These are phyloP conservation scores for Atractosteus spatula DNA, from an alignment of 2,113 vertebrate species.

Conservation along the genomic window DNA sequence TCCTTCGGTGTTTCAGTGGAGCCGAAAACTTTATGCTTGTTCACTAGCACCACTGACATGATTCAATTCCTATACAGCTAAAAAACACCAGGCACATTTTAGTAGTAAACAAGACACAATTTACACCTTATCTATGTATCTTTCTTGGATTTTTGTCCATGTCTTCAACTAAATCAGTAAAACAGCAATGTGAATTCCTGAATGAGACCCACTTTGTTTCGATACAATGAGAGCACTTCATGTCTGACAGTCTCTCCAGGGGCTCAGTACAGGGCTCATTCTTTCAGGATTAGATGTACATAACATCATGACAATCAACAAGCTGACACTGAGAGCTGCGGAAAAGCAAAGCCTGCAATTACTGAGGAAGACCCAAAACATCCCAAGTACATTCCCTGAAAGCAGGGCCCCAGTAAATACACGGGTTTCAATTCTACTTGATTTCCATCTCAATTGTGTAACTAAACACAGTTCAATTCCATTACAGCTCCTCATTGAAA, in stretches of 20 bases:
- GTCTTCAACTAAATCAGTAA: not conserved
- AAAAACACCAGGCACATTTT: no score
- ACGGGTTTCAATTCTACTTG: not conserved
- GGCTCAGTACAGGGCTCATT: not conserved
- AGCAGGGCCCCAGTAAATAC: constrained; percentile 5
- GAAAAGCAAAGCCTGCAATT: not conserved
- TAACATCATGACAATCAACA: constrained; percentile 4
- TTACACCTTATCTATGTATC: no score
- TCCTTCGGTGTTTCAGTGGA: no score
- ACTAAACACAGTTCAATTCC: constrained; percentile 1
- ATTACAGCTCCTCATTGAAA: not conserved
- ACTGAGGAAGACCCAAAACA: constrained; percentile 9
- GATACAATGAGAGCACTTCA: constrained; percentile 22
- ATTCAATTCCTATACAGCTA: no score
- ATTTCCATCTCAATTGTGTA: not conserved
- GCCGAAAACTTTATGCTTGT: no score
- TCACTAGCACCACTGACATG: no score
- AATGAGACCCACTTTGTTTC: constrained; percentile 21
- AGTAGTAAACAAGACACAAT: no score
- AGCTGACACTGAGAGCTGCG: not conserved
- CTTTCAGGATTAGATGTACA: constrained; percentile 8
- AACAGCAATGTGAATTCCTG: constrained; percentile 17
- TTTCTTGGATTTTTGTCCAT: no score
- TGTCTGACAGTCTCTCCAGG: constrained; percentile 11
- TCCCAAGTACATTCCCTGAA: constrained; percentile 8